A percentile compares a stretch with the other conserved stretches of the same genome.
phyloP scores from a whole-genome alignment of 2,113 vertebrate species.

The Aphelocoma coerulescens region DNA sequence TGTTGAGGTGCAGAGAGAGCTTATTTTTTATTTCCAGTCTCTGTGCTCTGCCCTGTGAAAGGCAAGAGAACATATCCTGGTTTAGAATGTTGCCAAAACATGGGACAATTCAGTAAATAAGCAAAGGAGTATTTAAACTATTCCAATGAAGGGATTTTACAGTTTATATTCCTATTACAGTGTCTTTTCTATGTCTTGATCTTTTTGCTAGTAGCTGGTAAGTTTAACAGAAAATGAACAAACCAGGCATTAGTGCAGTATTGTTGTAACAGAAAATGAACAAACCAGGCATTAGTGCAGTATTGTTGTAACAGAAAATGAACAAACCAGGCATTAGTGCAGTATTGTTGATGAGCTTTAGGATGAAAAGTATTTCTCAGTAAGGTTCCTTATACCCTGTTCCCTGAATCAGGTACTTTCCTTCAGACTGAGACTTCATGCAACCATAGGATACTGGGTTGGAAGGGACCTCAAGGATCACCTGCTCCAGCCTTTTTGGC shows the following conservation, averaged over 20 bases:
- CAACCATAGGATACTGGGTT: background rate
- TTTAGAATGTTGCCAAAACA: background rate
- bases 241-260: background rate
- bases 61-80: background rate
- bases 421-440: background rate
- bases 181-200: background rate
- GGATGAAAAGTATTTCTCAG: background rate
- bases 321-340: background rate
- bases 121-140: background rate
- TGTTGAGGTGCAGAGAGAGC: too few relatives aligned
- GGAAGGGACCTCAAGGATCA: background rate
- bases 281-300: background rate
- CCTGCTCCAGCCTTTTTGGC: background rate
- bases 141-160: background rate
- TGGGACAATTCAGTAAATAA: background rate
- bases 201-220: background rate
- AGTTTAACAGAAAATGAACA: background rate
- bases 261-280: too few relatives aligned
- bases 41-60: background rate
- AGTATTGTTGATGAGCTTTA: background rate
- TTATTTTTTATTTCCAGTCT: background rate
- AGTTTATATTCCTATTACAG: background rate
- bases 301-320: background rate
- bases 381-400: background rate
- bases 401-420: background rate